Evolutionary conservation across 2,888 invertebrate species (phyloP).

Genomic region (Vannuccia rotundouncinata): DNA sequence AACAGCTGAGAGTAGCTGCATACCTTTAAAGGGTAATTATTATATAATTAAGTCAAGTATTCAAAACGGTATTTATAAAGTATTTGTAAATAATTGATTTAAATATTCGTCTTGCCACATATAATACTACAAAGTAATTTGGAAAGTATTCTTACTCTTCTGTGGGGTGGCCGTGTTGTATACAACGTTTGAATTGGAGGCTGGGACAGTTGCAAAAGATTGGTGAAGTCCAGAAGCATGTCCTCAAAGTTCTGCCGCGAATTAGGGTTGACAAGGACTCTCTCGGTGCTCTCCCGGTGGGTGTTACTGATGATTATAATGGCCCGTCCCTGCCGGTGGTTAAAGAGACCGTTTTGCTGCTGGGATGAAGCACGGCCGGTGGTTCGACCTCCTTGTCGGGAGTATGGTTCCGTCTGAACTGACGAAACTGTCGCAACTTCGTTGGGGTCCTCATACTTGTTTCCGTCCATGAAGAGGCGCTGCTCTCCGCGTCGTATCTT

Average conservation of each 20-base stretch:
- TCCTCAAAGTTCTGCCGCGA: conserved; percentile 90
- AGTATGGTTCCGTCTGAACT: neutral
- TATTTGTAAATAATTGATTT: too few relatives aligned
- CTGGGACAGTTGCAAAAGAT: conserved; percentile 43
- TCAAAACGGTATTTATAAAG: too few relatives aligned
- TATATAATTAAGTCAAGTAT: too few relatives aligned
- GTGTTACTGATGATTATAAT: conserved; percentile 84
- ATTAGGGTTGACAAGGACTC: conserved; percentile 76
- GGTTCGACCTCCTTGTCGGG: neutral
- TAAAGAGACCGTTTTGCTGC: conserved; percentile 67
- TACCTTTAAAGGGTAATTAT: conserved; percentile 68
- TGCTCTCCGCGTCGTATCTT: conserved; percentile 44
- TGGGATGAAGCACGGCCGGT: conserved; percentile 65
- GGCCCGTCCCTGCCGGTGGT: conserved; percentile 70
- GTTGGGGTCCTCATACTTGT: conserved; percentile 30
- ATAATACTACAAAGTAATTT: too few relatives aligned
- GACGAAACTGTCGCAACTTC: neutral
- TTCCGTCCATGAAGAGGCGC: conserved; percentile 42
- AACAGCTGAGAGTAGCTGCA: conserved; percentile 85
- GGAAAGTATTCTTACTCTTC: conserved; percentile 71
- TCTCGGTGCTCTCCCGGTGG: conserved; percentile 67
- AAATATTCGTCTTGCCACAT: too few relatives aligned
- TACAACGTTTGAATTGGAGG: conserved; percentile 77
- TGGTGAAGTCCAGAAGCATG: conserved; percentile 72
- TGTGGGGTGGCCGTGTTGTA: conserved; percentile 70